Base-by-base conservation (phyloP, 2,888 invertebrate species). In the Leucophenga maculata region DNA sequence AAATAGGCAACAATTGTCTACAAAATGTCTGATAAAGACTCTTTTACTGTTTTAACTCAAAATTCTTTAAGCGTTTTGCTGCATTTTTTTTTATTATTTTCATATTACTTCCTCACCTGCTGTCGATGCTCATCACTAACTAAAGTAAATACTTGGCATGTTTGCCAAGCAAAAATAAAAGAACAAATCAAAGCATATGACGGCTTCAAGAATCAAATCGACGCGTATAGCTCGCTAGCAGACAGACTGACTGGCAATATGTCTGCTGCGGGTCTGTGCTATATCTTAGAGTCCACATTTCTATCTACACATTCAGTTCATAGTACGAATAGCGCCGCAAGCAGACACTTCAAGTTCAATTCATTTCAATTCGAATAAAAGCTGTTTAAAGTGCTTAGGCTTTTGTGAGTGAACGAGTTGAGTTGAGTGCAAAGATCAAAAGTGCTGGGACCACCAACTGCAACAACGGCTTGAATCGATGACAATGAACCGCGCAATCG, bases 401-500 rank as follows among this genome's bases (percentile, higher is more conserved):
- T 14, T 60, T 13, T 31, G 39, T 60, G 60, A 60, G 32, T 60
- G 60, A 60, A n/a, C 39, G 60, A 60, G 18, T 60, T 39, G 18
- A 60, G 39, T 39, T 60, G 39, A 18, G 60, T 60, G 60, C 20
- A 39, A 60, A 60, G 60, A 60, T 60, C 60, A 60, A 60, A 60
- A 16, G 44, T 26, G n/a, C 57, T 11, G n/a, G 55, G 26, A 57
- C 57, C 57, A 57, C 57, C 57, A 57, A 22, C 55, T 20, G 14
- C 57, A n/a, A n/a, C n/a, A n/a, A 22, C 60, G 9, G 39, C 60
- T n/a, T 18, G 39, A 39, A 16, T 16, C 16, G 60, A 16, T 60
- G 44, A 60, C 60, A 60, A 60, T 60, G 60, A 39, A 39, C 39
- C 39, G 8, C 11, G 11, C 39, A 39, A 39, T 8, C 39, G 39